Percentiles rank a stretch among this genome's conserved stretches.
These are phyloP conservation scores for Falco naumanni DNA, from an alignment of 2,797 vertebrate species.

Conservation along the genomic window DNA sequence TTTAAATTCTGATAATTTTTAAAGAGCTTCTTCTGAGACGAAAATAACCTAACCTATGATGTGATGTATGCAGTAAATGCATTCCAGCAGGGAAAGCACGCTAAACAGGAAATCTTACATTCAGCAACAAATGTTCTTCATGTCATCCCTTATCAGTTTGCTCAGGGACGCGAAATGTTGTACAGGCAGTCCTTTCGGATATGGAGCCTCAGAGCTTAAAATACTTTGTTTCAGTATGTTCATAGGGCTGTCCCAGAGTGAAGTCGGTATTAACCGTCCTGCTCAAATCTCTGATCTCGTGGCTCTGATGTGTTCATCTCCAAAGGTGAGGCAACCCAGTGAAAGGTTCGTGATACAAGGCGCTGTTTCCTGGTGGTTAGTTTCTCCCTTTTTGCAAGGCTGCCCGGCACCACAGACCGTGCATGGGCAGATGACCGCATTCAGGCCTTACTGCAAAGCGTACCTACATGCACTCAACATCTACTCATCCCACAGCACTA, in stretches of 20 bases:
- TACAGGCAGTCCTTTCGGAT: neutral
- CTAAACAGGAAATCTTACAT: constrained; percentile 10
- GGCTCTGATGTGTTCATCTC: neutral
- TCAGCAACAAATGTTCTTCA: neutral
- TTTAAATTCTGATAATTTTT: neutral
- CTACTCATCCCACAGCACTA: neutral
- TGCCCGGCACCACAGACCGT: neutral
- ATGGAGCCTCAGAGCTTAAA: neutral
- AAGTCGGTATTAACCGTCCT: neutral
- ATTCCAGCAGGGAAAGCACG: neutral
- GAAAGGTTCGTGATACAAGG: neutral
- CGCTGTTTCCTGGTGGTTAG: neutral
- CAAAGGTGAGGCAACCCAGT: neutral
- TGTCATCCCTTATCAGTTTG: neutral
- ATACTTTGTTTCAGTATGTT: neutral
- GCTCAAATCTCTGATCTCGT: neutral
- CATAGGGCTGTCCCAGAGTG: neutral
- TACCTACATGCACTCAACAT: neutral
- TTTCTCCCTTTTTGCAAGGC: neutral
- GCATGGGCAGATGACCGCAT: neutral
- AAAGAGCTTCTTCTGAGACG: neutral
- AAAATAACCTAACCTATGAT: neutral
- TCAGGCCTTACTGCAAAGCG: neutral
- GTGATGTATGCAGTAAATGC: neutral
- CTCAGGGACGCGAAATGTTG: neutral